phyloP scores from a whole-genome alignment of 1,140 invertebrate genomes.

The Procambarus virginalis region DNA sequence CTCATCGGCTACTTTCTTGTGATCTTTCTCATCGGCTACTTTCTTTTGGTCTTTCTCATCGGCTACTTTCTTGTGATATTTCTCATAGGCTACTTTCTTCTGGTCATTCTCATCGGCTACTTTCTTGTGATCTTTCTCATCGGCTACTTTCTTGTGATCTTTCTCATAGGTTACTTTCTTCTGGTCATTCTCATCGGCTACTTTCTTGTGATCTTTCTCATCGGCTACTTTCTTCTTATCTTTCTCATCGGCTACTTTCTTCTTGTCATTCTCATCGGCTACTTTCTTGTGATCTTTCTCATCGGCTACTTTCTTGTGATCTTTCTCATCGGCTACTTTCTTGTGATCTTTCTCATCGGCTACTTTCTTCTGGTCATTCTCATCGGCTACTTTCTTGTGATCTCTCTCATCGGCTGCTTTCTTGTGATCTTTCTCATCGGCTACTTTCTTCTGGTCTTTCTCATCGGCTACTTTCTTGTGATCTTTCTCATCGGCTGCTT shows the following conservation, averaged over 20 bases:
- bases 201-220: background rate
- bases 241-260: background rate
- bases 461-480: background rate
- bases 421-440: background rate
- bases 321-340: background rate
- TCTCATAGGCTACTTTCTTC: background rate
- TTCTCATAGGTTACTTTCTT: background rate
- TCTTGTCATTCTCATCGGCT: background rate
- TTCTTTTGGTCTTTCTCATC: background rate
- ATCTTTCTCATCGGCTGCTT: background rate
- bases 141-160: too few relatives aligned
- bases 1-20: background rate
- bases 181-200: background rate
- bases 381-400: conserved; percentile 1
- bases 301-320: background rate
- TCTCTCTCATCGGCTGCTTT: background rate
- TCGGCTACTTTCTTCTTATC: background rate
- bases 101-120: background rate
- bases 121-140: background rate
- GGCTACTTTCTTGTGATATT: too few relatives aligned
- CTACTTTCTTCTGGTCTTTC: background rate
- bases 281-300: background rate
- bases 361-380: background rate
- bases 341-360: background rate
- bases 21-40: background rate